Evolutionary conservation across 2,888 invertebrate genomes (phyloP).

Genomic region (Strigamia transsilvanica): DNA sequence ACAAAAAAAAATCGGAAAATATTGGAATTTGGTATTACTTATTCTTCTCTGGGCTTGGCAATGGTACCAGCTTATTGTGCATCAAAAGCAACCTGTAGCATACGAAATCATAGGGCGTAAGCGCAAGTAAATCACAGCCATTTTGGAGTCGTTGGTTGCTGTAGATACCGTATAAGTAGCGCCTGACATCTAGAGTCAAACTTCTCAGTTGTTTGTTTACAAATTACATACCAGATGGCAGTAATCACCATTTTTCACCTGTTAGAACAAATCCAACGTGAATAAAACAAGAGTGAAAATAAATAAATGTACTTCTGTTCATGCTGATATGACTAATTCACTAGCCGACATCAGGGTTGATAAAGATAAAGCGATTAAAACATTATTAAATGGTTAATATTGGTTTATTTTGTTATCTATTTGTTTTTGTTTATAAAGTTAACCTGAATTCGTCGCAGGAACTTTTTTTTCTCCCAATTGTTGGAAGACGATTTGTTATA

Average conservation of each 20-base stretch:
- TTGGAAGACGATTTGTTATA: constrained; percentile 1
- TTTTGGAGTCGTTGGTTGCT: neutral
- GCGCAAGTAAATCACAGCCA: neutral
- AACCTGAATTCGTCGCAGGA: neutral
- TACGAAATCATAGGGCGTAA: constrained; percentile 11
- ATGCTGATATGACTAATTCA: neutral
- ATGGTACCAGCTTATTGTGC: constrained; percentile 15
- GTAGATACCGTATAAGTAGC: neutral
- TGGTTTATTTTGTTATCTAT: neutral
- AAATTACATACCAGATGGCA: neutral
- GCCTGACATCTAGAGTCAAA: neutral
- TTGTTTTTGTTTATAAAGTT: neutral
- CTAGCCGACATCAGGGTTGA: neutral
- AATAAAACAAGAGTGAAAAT: constrained; percentile 57
- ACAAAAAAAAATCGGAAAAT: neutral
- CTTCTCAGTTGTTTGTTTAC: constrained; percentile 1
- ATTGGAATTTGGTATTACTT: neutral
- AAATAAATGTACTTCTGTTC: neutral
- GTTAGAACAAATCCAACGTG: constrained; percentile 64
- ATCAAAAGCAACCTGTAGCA: constrained; percentile 36
- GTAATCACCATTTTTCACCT: constrained; percentile 6
- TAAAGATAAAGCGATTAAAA: neutral
- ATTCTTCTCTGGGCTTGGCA: neutral
- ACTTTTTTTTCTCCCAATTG: neutral
- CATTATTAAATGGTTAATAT: neutral